These are phyloP conservation scores for Tragulus kanchil DNA, from an alignment of 2,113 vertebrate species.

Conservation along the genomic window DNA sequence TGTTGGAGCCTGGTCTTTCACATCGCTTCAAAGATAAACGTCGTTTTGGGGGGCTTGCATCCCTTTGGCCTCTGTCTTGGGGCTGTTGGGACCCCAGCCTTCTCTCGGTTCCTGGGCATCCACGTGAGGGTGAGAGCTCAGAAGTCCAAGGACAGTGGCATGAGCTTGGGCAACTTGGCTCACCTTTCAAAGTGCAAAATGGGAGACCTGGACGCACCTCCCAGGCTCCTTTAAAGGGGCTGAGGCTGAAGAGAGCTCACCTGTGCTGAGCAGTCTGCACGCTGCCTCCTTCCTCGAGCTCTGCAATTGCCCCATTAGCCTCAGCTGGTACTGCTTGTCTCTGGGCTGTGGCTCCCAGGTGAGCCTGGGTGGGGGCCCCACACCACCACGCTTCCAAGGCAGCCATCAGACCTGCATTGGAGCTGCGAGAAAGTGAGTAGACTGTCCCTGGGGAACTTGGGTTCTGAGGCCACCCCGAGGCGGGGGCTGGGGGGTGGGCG, in stretches of 20 bases:
- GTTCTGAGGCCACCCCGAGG: neutral
- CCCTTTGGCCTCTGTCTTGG: neutral
- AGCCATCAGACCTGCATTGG: neutral
- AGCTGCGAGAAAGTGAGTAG: neutral
- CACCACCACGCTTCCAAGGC: neutral
- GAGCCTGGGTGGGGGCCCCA: neutral
- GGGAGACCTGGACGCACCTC: neutral
- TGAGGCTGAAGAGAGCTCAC: neutral
- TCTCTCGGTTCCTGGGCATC: neutral
- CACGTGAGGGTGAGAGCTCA: neutral
- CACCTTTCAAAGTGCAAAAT: too few relatives aligned
- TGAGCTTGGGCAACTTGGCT: neutral
- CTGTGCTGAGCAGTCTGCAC: neutral
- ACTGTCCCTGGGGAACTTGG: neutral
- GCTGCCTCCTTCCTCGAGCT: rapidly evolving
- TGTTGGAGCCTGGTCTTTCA: neutral
- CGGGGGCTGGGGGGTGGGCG: too few relatives aligned
- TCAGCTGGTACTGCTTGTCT: neutral
- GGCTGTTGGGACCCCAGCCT: rapidly evolving
- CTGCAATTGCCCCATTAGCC: too few relatives aligned
- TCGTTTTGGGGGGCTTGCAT: neutral
- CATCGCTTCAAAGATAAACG: neutral
- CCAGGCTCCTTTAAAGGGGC: rapidly evolving
- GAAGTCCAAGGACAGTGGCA: neutral
- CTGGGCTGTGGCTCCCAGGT: neutral